phyloP scores from a whole-genome alignment of 2,888 invertebrate species.

The Agrotis ipsilon region DNA sequence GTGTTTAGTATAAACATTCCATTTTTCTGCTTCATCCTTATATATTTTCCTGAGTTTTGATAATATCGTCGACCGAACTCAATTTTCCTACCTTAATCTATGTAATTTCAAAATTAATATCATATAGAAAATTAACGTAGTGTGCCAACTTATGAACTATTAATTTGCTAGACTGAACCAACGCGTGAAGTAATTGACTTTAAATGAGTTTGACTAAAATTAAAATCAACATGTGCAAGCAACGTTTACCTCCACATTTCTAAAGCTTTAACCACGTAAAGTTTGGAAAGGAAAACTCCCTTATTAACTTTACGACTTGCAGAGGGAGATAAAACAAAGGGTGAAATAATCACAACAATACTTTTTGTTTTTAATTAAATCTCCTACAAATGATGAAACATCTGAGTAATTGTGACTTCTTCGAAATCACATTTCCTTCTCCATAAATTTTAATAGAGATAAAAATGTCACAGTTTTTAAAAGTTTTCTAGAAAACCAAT shows the following conservation, averaged over 20 bases:
- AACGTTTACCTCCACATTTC: neutral
- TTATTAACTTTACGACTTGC: slow-evolving; percentile 3
- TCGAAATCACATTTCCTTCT: slow-evolving; percentile 61
- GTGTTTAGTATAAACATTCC: no score
- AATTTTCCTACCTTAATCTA: neutral
- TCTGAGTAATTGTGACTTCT: slow-evolving; percentile 45
- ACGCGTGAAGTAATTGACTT: neutral
- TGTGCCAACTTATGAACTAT: neutral
- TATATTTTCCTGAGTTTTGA: no score
- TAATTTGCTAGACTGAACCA: neutral
- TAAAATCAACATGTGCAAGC: neutral
- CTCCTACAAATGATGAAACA: slow-evolving; percentile 21
- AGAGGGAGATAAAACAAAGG: slow-evolving; percentile 9
- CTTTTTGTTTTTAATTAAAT: slow-evolving; percentile 45
- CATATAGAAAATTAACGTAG: neutral
- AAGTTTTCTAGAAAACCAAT: slow-evolving; percentile 71
- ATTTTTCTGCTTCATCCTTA: no score
- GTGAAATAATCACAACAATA: slow-evolving; percentile 27
- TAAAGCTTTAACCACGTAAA: neutral
- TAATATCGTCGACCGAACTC: no score
- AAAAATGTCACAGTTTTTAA: slow-evolving; percentile 66
- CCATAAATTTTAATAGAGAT: slow-evolving; percentile 66
- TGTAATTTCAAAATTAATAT: neutral
- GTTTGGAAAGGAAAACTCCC: neutral
- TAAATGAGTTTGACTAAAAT: neutral